Conservation (phyloP, 30 jellyfish, hydroid and myxozoan species). For the Turritopsis dohrnii region DNA sequence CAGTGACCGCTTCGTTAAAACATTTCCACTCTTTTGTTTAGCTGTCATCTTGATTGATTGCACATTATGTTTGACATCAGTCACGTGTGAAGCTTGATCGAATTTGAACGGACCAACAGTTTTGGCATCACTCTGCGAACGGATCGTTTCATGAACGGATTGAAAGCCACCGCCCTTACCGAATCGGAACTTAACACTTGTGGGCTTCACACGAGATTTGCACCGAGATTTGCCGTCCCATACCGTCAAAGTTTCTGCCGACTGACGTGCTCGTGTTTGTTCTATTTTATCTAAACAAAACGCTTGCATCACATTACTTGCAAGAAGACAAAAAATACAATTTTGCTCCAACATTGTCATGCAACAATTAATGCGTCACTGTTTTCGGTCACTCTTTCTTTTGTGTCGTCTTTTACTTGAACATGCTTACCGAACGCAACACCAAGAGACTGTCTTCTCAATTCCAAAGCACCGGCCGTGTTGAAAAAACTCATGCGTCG, state of each 20-base stretch:
- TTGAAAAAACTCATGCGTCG: slow-evolving; percentile 12
- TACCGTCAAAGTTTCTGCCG: not conserved
- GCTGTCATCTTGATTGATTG: slow-evolving; percentile 6
- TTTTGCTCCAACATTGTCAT: no score
- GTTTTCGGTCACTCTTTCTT: no score
- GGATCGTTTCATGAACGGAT: not conserved
- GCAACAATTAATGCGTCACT: no score
- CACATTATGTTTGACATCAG: not conserved
- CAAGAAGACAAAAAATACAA: no score
- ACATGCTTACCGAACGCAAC: not conserved
- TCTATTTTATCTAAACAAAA: not conserved
- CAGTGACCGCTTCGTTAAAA: slow-evolving; percentile 36
- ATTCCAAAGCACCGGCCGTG: slow-evolving; percentile 11
- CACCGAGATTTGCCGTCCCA: not conserved
- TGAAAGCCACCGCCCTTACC: not conserved
- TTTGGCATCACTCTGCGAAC: not conserved
- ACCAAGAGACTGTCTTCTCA: slow-evolving; percentile 17
- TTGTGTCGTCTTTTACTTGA: not conserved
- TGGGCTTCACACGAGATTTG: not conserved
- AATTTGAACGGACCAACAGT: not conserved
- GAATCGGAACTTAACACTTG: not conserved
- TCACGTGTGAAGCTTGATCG: not conserved
- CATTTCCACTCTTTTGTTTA: slow-evolving; percentile 5
- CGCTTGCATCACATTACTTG: not conserved
- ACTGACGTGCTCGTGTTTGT: not conserved